Conservation (phyloP, 2,113 vertebrate genomes). For the Callorhinus ursinus region DNA sequence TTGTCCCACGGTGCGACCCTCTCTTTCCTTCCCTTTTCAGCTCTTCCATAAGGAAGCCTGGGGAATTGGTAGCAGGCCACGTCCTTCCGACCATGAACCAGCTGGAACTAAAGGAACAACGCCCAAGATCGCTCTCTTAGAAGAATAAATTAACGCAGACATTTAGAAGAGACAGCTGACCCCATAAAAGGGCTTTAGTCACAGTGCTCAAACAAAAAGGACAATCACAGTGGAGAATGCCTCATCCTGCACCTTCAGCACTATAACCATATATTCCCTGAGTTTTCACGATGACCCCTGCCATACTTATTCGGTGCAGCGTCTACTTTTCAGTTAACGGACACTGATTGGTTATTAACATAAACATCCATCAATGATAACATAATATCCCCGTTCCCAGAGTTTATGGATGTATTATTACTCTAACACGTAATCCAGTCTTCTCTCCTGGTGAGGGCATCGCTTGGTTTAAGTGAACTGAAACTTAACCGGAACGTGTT, state of each 20-base stretch:
- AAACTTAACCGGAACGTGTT: conserved; percentile 31
- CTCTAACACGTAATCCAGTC: conserved; percentile 19
- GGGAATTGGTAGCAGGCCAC: conserved; percentile 16
- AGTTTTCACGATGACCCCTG: conserved; percentile 22
- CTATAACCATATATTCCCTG: background rate
- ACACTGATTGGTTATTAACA: conserved; percentile 69
- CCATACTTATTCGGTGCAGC: conserved; percentile 46
- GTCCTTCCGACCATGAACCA: background rate
- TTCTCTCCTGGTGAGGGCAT: conserved; percentile 61
- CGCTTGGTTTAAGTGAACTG: conserved; percentile 34
- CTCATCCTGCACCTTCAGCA: background rate
- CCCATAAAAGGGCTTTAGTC: conserved; percentile 27
- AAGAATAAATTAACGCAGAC: background rate
- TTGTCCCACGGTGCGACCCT: background rate
- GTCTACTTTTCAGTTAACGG: background rate
- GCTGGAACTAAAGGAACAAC: background rate
- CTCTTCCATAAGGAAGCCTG: conserved; percentile 57
- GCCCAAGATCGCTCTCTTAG: background rate
- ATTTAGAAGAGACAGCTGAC: conserved; percentile 11
- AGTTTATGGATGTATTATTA: conserved; percentile 53
- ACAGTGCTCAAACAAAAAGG: background rate
- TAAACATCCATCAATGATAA: background rate
- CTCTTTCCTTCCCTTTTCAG: background rate
- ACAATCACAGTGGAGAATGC: background rate
- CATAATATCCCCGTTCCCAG: background rate